Conservation (phyloP, 2,888 invertebrate genomes). For the Ditylenchus weischeri region DNA sequence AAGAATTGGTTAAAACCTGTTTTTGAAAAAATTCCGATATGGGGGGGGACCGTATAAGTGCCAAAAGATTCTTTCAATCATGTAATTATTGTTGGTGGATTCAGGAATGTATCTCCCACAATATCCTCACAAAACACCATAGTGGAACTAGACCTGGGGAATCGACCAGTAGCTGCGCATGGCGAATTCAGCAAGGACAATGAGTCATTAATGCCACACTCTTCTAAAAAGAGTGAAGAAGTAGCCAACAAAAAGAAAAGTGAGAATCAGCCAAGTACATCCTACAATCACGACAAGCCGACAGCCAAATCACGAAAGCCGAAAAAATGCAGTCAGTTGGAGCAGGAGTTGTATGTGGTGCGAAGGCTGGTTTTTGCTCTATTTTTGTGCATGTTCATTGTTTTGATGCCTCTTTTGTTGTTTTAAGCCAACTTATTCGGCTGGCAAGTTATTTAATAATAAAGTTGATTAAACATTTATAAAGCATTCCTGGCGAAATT, state of each 20-base stretch:
- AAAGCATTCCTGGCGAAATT: too few species aligned
- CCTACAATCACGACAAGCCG: neutral
- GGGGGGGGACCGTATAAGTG: too few species aligned
- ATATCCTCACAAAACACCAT: neutral
- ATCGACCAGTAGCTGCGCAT: neutral
- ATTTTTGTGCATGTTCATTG: conserved; percentile 18
- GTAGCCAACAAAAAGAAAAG: neutral
- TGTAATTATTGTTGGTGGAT: too few species aligned
- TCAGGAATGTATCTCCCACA: too few species aligned
- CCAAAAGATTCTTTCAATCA: too few species aligned
- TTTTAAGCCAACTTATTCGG: conserved; percentile 1
- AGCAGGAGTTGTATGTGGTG: conserved; percentile 16
- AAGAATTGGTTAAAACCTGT: too few species aligned
- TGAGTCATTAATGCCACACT: conserved; percentile 1
- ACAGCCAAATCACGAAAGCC: neutral
- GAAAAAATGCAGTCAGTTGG: conserved; percentile 7
- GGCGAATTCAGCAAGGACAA: neutral
- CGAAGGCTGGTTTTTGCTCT: conserved; percentile 20
- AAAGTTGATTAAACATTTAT: too few species aligned
- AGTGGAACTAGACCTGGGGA: conserved; percentile 5
- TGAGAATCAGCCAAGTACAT: neutral
- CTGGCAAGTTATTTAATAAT: neutral
- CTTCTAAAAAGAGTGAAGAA: neutral
- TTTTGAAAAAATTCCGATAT: too few species aligned
- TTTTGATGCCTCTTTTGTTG: conserved; percentile 16